Percentiles rank a stretch among this genome's conserved stretches.
phyloP scores from a whole-genome alignment of 2,888 invertebrate species.

The Nemotelus nigrinus region DNA sequence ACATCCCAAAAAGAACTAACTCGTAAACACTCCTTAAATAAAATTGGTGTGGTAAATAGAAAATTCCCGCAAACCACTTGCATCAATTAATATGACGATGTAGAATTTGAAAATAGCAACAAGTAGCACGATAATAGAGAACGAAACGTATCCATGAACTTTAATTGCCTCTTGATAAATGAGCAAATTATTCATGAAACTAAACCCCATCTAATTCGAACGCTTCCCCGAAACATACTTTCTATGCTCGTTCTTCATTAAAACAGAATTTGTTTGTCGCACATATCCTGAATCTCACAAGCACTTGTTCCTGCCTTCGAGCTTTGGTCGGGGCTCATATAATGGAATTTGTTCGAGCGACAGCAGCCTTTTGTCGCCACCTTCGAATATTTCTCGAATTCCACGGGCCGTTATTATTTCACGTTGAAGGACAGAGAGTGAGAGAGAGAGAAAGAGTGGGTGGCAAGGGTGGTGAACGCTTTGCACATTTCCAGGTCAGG shows the following conservation, averaged over 20 bases:
- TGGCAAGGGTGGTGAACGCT: background rate
- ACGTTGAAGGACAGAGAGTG: background rate
- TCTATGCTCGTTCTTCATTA: background rate
- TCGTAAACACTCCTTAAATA: too few relatives aligned
- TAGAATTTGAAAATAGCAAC: too few relatives aligned
- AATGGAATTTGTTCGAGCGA: background rate
- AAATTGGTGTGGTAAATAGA: too few relatives aligned
- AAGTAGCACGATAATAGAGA: too few relatives aligned
- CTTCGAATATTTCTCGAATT: constrained; percentile 19
- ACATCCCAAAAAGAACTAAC: too few relatives aligned
- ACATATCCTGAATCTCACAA: background rate
- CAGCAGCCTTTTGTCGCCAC: background rate
- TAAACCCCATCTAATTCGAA: background rate
- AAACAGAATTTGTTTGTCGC: constrained; percentile 3
- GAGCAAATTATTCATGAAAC: constrained; percentile 16
- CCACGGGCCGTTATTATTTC: constrained; percentile 4
- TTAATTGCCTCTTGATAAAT: constrained; percentile 17
- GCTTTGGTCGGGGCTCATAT: background rate
- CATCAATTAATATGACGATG: too few relatives aligned
- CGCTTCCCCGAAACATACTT: background rate
- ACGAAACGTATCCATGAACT: background rate
- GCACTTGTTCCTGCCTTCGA: background rate
- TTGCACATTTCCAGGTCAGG: background rate
- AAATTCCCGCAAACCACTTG: too few relatives aligned
- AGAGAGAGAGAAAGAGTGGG: too few relatives aligned